These are phyloP conservation scores for Brachionus asplanchnoidis DNA, from an alignment of 1,140 invertebrate species.

Conservation along the genomic window DNA sequence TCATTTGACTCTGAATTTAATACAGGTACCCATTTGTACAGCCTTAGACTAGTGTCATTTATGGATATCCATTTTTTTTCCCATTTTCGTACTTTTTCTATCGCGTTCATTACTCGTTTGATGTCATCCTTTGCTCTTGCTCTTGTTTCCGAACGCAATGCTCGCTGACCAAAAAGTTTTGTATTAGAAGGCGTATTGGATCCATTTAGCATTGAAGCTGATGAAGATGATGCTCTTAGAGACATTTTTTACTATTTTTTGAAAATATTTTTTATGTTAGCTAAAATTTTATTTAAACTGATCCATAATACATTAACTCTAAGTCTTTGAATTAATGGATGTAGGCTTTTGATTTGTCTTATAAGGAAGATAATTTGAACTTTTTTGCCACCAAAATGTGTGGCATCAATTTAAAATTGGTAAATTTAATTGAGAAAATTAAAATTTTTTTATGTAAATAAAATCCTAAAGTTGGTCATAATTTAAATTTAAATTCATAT, in stretches of 20 bases:
- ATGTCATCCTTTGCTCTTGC: conserved; percentile 97
- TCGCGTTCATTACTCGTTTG: conserved; percentile 94
- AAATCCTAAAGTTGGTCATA: no score
- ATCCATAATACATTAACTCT: background rate
- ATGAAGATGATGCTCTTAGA: background rate
- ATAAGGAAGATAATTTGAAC: no score
- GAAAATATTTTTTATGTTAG: background rate
- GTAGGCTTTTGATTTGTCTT: background rate
- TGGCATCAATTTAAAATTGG: no score
- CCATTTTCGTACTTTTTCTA: conserved; percentile 97
- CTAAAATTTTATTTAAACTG: background rate
- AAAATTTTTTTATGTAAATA: no score
- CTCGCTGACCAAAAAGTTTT: conserved; percentile 59
- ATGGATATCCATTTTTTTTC: conserved; percentile 98
- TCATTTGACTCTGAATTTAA: background rate
- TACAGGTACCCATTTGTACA: conserved; percentile 92
- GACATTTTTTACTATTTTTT: background rate
- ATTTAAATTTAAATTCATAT: no score
- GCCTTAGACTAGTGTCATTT: conserved; percentile 94
- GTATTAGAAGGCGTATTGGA: conserved; percentile 5
- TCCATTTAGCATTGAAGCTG: conserved; percentile 8
- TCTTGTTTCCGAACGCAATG: conserved; percentile 85
- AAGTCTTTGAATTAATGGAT: background rate
- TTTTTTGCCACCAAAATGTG: no score
- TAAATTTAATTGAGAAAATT: no score